Evolutionary conservation across 1,140 invertebrate genomes (phyloP), one percentile per base, ranked within the genome.

Genomic region (Leptinotarsa undecemlineata): DNA sequence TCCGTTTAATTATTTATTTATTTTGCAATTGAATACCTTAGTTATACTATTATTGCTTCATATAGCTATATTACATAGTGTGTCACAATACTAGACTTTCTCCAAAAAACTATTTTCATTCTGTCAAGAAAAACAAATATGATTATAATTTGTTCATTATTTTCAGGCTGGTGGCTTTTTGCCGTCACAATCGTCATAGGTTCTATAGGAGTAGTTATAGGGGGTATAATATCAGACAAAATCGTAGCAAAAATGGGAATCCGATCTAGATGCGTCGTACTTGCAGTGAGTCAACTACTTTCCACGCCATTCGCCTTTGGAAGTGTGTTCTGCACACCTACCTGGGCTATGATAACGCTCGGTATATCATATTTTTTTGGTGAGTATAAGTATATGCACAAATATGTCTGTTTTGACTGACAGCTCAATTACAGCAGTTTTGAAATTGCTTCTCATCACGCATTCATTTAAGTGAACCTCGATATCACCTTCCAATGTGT

Each of bases 221-320:
- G 96, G 2, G 96, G 96, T 13, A 88, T 96, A 57, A 87, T 97
- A 0, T 96, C 95, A 15, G 96, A 98, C 84, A 92, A 94, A 84
- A 91, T 96, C 74, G 95, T 97, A 0, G 93, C 92, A 20, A 94
- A 92, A 83, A 91, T 96, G 88, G 96, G 96, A 47, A 90, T 97
- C 6, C 88, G 92, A 76, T 95, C 95, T 0, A 87, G 96, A 79
- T 93, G 96, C 4, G 89, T 93, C 71, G 92, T 96, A 3, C 86
- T 98, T 42, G 93, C 94, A 3, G 85, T 93, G 3, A 96, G 94
- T 81, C 92, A 97, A 87, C 84, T 96, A 67, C 89, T 96, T 57
- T 92, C 95, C 5, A 96, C 95, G 4, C 91, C 96, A 2, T 94
- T 94, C 75, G 95, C 95, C 14, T 95, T 96, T 81, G 95, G 95